Base-by-base conservation (phyloP, 2,113 vertebrate genomes). In the zebrafish (Danio rerio) region DNA sequence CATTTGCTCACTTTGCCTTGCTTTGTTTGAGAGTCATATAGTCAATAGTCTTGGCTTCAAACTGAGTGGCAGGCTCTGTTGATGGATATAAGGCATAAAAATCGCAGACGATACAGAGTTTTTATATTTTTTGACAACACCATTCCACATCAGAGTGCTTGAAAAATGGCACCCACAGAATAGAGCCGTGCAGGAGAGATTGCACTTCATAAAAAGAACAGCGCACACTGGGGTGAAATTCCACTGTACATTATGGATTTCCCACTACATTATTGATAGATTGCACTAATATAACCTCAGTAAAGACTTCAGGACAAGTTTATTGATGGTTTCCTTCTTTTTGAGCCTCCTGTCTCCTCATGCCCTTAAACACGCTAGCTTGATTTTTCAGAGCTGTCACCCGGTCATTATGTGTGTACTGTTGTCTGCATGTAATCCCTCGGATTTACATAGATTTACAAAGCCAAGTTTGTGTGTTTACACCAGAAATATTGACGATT, bases 251-350 rank as follows among this genome's bases (percentile, higher is more conserved):
- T 95, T 97, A 98, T 97, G 94, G 96, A 97, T 98, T 99, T 97
- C 96, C 94, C 95, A 96, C 93, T 95, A 95, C 94, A 95, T 95
- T 93, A 93, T 94, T 98, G 97, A 99, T 96, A 97, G 94, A 98
- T 98, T 95, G 96, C 93, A 95, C 96, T 96, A 96, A 98, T 97
- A 97, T 97, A 96, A 96, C 95, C 95, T 95, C 96, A 96, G 96
- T 97, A 96, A 97, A 97, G 96, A 95, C 95, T 87, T 71, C 89
- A 95, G 94, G 95, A 94, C 94, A 95, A 95, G 94, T 96, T 95
- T 96, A 96, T 95, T 88, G 94, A 95, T 94, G 93, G 90, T 92
- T 91, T 89, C 87, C 86, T 71, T 73, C 21, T 56, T 50, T 5
- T 20, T 31, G 9, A 76, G n/a, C 18, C 18, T 9, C 56, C 21